Base-by-base conservation (phyloP, 2,113 vertebrate genomes). In the Carassius auratus region DNA sequence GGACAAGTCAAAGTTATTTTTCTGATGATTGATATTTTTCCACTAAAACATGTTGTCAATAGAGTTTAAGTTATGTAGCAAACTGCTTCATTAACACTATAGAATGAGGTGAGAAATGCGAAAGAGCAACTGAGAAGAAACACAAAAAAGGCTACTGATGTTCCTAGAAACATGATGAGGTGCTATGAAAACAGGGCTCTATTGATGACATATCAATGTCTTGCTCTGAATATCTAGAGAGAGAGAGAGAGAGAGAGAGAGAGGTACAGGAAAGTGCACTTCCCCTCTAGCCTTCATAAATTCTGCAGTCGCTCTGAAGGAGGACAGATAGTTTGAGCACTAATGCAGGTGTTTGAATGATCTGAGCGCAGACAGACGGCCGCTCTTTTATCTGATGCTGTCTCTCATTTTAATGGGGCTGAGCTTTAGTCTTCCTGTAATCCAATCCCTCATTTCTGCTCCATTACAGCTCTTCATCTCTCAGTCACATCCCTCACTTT, bases 311-410 rank as follows among this genome's bases (percentile, higher is more conserved):
- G 7, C 21, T 7, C 33, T 23, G 0, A 45, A 61, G 76, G 57
- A 62, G 76, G 6, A 79, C 76, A 79, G 76, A 45, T 3, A 45
- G 57, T n/a, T 79, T 79, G 33, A 62, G 76, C 76, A 45, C 76
- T 79, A 79, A 79, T 62, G 76, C 76, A 79, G 76, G 21, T 79
- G 21, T 79, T 79, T 79, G 61, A 79, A 21, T 79, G 76, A 79
- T 9, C 52, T 77, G 42, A 50, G 73, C 6, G n/a, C 73, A 50
- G 52, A 78, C 52, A n/a, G 76, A 38, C 76, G 2, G 52, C 21
- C 57, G 1, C n/a, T 80, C 78, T 81, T 66, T 66, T n/a, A 81
- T 81, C 59, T 81, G 80, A 69, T 69, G 64, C 62, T n/a, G 42
- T 81, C 45, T 81, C 59, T 48, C 62, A 69, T 81, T 12, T 64